Percentiles rank a stretch among this genome's conserved stretches.
Conservation (phyloP, 1,140 invertebrate species). For the Leptinotarsa undecemlineata region DNA sequence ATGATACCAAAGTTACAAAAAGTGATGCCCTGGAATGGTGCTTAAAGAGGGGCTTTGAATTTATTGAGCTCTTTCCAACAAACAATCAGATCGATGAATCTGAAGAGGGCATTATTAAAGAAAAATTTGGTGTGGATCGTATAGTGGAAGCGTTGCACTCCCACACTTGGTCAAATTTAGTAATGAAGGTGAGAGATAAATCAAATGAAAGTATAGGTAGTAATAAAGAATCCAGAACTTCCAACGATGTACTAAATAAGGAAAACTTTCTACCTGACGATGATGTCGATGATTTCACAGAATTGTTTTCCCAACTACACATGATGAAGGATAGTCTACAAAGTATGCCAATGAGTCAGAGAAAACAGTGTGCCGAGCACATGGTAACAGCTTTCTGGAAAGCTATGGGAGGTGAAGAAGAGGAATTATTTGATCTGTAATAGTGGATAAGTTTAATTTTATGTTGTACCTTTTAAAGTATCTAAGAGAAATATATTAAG, state of each 20-base stretch:
- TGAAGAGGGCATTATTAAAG: slow-evolving; percentile 65
- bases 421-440: slow-evolving; percentile 58
- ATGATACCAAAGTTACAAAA: slow-evolving; percentile 49
- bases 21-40: slow-evolving; percentile 52
- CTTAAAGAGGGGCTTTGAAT: slow-evolving; percentile 64
- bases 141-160: slow-evolving; percentile 75
- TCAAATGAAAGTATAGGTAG: background rate
- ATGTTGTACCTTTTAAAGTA: background rate
- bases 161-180: slow-evolving; percentile 76
- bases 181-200: slow-evolving; percentile 64
- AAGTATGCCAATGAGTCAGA: slow-evolving; percentile 64
- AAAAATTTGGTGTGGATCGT: slow-evolving; percentile 71
- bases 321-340: slow-evolving; percentile 72
- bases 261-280: slow-evolving; percentile 10
- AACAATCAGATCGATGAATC: slow-evolving; percentile 57
- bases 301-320: slow-evolving; percentile 66
- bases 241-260: slow-evolving; percentile 1
- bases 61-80: slow-evolving; percentile 70
- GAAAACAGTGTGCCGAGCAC: slow-evolving; percentile 75
- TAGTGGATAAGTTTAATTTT: background rate
- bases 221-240: background rate
- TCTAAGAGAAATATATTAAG: background rate
- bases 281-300: slow-evolving; percentile 62
- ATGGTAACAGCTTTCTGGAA: slow-evolving; percentile 79
- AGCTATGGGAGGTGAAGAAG: slow-evolving; percentile 75